Evolutionary conservation across 2,113 vertebrate genomes (phyloP), one percentile per base, ranked within the genome.

Genomic region (Triplophysa tibetana): DNA sequence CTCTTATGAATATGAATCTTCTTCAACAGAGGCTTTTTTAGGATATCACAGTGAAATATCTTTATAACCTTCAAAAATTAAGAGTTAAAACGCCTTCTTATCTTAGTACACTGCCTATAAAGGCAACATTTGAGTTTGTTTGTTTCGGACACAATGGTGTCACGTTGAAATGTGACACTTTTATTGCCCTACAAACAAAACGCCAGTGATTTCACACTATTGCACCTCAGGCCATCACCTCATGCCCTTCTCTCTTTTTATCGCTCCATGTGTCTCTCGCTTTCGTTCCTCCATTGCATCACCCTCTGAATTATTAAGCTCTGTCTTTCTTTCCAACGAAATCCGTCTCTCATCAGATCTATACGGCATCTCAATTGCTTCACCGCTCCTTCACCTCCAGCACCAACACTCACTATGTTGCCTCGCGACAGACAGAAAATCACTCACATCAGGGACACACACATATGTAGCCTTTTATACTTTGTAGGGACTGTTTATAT

Each of bases 391-490:
- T 90, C 90, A 91, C 88, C 90, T 54, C 88, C 80, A 78, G 86
- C 87, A 78, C 85, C 82, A 72, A 80, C 88, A 65, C 29, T 81
- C 85, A 82, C 84, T 73, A 85, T 69, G 86, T 87, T 77, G 80
- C 88, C 84, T 88, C 79, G 67, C 88, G 90, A 90, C 90, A 88
- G 88, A 88, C 87, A 92, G 83, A 87, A 89, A 92, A 90, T 90
- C 88, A 87, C 84, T 91, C 87, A 86, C 80, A 88, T 85, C 7
- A 41, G 1, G 5, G 33, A 38, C 33, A 38, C 33, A 38, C 33
- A 38, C 33, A 38, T 0, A 38, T 3, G 7, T 3, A 38, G n/a
- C 1, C 6, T 38, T 38, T 29, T 7, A 38, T 38, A 38, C 33
- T 7, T 38, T 8, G 1, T 38, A 38, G 6, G 33, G 29, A 29